These are phyloP conservation scores for Pelobates cultripes DNA, from an alignment of 2,797 vertebrate genomes.

Conservation along the genomic window DNA sequence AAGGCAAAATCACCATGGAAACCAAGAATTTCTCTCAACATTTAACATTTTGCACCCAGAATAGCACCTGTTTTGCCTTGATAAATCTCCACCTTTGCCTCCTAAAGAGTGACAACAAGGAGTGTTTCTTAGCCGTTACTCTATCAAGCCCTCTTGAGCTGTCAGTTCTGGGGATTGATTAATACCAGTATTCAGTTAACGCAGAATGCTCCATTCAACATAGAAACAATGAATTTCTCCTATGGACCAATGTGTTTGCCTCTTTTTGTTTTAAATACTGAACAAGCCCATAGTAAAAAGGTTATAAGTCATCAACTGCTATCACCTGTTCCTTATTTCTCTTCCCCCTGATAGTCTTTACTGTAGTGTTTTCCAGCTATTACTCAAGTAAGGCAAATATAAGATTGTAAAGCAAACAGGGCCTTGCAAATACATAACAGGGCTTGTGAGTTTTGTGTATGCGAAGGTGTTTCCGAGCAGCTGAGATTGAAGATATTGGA, in stretches of 20 bases:
- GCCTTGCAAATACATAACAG: slow-evolving; percentile 20
- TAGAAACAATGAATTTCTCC: neutral
- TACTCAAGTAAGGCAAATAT: slow-evolving; percentile 18
- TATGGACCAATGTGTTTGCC: neutral
- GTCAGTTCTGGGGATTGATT: neutral
- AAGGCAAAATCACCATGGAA: too few relatives aligned
- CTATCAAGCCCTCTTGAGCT: too few relatives aligned
- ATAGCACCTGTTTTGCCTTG: too few relatives aligned
- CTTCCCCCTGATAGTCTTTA: slow-evolving; percentile 2
- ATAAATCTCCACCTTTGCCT: too few relatives aligned
- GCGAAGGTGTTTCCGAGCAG: slow-evolving; percentile 13
- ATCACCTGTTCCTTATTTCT: neutral
- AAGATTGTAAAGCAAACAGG: slow-evolving; percentile 41
- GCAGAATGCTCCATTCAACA: neutral
- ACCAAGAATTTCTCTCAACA: too few relatives aligned
- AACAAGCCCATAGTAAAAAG: neutral
- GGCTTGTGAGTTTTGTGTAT: slow-evolving; percentile 4
- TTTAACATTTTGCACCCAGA: too few relatives aligned
- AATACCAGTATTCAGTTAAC: neutral
- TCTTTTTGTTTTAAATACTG: neutral
- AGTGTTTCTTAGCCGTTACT: too few relatives aligned
- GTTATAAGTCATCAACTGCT: neutral
- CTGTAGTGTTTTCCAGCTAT: neutral
- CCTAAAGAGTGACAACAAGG: too few relatives aligned
- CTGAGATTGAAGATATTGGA: neutral